These are phyloP conservation scores for Brenthis daphne DNA, from an alignment of 2,888 invertebrate genomes.

Conservation along the genomic window DNA sequence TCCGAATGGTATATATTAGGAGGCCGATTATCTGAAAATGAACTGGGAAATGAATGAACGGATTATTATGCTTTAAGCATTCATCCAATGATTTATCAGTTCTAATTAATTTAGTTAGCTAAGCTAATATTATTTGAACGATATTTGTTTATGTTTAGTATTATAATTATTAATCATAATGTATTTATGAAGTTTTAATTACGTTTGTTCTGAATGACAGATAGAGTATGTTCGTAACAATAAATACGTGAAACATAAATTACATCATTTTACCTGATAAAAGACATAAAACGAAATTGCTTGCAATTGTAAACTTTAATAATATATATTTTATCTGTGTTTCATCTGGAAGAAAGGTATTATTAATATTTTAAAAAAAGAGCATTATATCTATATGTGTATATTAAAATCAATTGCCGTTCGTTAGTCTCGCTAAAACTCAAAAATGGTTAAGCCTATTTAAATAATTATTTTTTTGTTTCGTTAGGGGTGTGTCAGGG, in stretches of 20 bases:
- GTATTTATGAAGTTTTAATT: slow-evolving; percentile 45
- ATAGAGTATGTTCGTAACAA: slow-evolving; percentile 37
- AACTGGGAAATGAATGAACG: background rate
- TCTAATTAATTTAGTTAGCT: slow-evolving; percentile 18
- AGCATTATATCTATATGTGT: too few species aligned
- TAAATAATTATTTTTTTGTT: too few species aligned
- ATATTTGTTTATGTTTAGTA: slow-evolving; percentile 22
- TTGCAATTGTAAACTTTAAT: slow-evolving; percentile 16
- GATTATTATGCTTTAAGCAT: slow-evolving; percentile 11
- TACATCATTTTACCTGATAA: slow-evolving; percentile 34
- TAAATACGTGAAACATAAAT: slow-evolving; percentile 36
- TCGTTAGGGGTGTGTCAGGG: too few species aligned
- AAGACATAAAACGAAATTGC: slow-evolving; percentile 17
- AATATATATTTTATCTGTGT: slow-evolving; percentile 4
- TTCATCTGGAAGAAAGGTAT: slow-evolving; percentile 9
- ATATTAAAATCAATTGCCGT: too few species aligned
- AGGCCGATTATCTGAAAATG: slow-evolving; percentile 10
- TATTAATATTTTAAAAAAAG: background rate
- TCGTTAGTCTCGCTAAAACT: too few species aligned
- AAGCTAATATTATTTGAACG: slow-evolving; percentile 11
- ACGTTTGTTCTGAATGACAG: slow-evolving; percentile 41
- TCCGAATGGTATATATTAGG: background rate
- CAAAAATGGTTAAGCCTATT: too few species aligned
- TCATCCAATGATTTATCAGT: slow-evolving; percentile 14
- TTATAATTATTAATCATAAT: slow-evolving; percentile 38